Conservation (phyloP, 2,113 vertebrate species). For the Nothocercus julius region DNA sequence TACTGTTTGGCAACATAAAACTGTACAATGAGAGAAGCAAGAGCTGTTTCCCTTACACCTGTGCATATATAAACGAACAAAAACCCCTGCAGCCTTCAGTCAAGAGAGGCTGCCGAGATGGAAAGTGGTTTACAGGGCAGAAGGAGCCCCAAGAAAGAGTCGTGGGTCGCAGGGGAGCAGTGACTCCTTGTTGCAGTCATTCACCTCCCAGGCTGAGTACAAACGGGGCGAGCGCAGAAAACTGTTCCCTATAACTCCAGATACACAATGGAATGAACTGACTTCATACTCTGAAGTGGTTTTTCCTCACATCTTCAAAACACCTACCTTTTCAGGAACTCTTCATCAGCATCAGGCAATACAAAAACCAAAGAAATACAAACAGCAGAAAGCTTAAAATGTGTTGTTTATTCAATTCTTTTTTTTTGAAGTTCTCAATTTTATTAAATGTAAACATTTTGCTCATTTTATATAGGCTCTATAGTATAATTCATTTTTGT, state of each 20-base stretch:
- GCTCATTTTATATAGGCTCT: constrained; percentile 49
- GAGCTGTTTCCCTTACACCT: neutral
- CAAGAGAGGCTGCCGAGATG: neutral
- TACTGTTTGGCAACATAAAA: neutral
- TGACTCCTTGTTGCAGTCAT: neutral
- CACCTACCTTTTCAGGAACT: neutral
- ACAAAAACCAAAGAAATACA: constrained; percentile 5
- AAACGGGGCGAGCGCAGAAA: neutral
- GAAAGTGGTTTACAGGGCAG: neutral
- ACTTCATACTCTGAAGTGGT: neutral
- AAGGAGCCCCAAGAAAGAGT: neutral
- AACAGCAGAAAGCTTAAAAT: neutral
- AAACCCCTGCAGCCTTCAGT: too few species aligned
- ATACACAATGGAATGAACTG: neutral
- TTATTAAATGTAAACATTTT: constrained; percentile 66
- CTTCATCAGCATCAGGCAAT: neutral
- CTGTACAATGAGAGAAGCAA: neutral
- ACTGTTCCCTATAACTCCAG: neutral
- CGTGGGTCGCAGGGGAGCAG: neutral
- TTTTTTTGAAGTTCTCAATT: constrained; percentile 64
- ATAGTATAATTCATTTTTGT: constrained; percentile 59
- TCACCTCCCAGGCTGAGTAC: too few species aligned
- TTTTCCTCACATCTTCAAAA: neutral
- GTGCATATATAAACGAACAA: neutral
- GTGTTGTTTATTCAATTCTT: constrained; percentile 32